Evolutionary conservation across 2,113 vertebrate genomes (phyloP).

Genomic region (Benitochromis conjunctus): DNA sequence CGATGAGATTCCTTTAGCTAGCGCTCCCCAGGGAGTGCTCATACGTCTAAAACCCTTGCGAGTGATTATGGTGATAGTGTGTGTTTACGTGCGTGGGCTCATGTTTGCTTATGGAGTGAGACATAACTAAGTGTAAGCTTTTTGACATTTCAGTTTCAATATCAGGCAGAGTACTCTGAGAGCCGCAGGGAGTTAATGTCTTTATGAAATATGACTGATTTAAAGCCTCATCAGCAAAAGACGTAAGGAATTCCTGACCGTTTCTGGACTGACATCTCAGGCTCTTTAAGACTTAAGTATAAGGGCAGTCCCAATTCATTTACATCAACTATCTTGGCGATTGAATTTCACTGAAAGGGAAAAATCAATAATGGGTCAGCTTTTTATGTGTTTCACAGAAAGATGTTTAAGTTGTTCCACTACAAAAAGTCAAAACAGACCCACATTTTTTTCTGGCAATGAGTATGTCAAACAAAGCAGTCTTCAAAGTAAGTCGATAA

Average conservation of each 20-base stretch:
- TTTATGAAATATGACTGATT: slow-evolving; percentile 23
- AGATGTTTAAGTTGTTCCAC: not conserved
- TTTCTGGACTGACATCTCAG: not conserved
- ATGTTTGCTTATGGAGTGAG: slow-evolving; percentile 23
- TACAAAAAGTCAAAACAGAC: not conserved
- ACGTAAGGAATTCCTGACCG: not conserved
- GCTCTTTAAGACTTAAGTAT: not conserved
- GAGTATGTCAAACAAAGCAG: not conserved
- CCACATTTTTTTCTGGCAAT: not conserved
- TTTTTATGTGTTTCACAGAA: slow-evolving; percentile 4
- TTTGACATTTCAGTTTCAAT: slow-evolving; percentile 19
- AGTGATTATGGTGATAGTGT: slow-evolving; percentile 36
- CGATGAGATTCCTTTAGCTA: slow-evolving; percentile 34
- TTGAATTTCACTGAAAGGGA: slow-evolving; percentile 1
- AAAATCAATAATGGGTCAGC: slow-evolving; percentile 23
- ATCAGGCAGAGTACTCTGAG: not conserved
- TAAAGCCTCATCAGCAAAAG: not conserved
- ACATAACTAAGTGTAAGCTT: not conserved
- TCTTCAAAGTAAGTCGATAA: slow-evolving; percentile 14
- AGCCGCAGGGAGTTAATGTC: not conserved
- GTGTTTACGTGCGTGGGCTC: slow-evolving; percentile 12
- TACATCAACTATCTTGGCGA: not conserved
- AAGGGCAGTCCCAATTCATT: not conserved
- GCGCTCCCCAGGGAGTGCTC: slow-evolving; percentile 30
- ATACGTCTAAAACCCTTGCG: slow-evolving; percentile 38